A percentile compares a stretch with the other conserved stretches of the same genome.
Evolutionary conservation across 2,113 vertebrate genomes (phyloP).

Genomic region (Narcine bancroftii): DNA sequence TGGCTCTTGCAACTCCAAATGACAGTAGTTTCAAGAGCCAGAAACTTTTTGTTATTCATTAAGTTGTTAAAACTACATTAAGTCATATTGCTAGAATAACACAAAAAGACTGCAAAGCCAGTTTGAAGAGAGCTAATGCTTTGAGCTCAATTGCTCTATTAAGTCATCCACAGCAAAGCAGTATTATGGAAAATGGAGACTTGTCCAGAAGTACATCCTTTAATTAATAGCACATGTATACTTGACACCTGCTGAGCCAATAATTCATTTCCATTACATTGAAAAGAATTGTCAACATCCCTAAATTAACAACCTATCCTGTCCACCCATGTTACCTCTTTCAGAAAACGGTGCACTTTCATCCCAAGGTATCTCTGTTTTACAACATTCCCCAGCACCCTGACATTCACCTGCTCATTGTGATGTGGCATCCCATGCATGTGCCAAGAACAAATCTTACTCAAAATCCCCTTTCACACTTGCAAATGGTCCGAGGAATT

Average conservation of each 20-base stretch:
- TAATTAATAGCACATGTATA: not conserved
- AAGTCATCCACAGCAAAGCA: not conserved
- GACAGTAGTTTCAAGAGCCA: not conserved
- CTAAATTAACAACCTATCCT: not conserved
- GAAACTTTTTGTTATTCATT: not conserved
- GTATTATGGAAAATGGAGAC: not conserved
- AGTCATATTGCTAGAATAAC: not conserved
- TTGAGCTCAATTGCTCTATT: not conserved
- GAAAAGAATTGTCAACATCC: not conserved
- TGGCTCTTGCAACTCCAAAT: not conserved
- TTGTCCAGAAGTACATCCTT: not conserved
- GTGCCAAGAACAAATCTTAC: too few relatives aligned
- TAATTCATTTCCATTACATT: not conserved
- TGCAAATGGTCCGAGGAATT: too few relatives aligned
- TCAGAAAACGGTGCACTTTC: too few relatives aligned
- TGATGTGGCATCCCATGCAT: too few relatives aligned
- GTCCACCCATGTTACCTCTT: too few relatives aligned
- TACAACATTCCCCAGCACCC: too few relatives aligned
- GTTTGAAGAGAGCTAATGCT: not conserved
- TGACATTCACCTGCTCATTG: too few relatives aligned
- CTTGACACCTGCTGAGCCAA: not conserved
- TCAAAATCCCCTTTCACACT: too few relatives aligned
- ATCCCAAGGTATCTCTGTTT: too few relatives aligned
- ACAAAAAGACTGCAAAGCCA: not conserved
- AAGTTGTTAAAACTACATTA: not conserved